Evolutionary conservation across 2,888 invertebrate species (phyloP).

Genomic region (Limulus polyphemus): DNA sequence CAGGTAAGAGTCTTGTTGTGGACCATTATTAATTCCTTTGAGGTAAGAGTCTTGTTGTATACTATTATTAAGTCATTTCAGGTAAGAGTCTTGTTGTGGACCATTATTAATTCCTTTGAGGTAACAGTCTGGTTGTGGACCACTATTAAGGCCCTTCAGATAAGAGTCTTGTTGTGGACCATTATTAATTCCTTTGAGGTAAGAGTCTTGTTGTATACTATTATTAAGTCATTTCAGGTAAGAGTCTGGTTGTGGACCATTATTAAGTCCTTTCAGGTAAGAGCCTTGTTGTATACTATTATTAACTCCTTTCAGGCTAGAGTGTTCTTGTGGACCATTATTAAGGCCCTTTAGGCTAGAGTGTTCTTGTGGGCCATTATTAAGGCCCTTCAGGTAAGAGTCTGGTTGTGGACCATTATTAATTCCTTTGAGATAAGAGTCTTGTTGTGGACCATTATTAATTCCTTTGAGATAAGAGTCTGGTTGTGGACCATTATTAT

Average conservation of each 20-base stretch:
- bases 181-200: constrained; percentile 99
- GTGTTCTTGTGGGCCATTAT: too few relatives aligned
- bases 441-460: not conserved
- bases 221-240: too few relatives aligned
- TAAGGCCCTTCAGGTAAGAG: constrained; percentile 44
- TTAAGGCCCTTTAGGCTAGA: too few relatives aligned
- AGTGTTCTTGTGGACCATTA: constrained; percentile 50
- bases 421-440: constrained; percentile 90
- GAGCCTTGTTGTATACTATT: not conserved
- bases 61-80: not conserved
- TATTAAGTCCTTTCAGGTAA: not conserved
- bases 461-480: not conserved
- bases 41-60: not conserved
- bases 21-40: not conserved
- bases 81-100: constrained; percentile 58
- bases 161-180: constrained; percentile 94
- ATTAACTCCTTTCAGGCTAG: constrained; percentile 41
- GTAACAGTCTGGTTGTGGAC: too few relatives aligned
- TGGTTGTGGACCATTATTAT: constrained; percentile 11
- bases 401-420: constrained; percentile 99
- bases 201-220: constrained; percentile 21
- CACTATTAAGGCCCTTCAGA: too few relatives aligned
- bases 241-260: not conserved
- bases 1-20: not conserved
- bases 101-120: too few relatives aligned